Evolutionary conservation across 2,113 vertebrate species (phyloP).

Genomic region (Hyaena hyaena): DNA sequence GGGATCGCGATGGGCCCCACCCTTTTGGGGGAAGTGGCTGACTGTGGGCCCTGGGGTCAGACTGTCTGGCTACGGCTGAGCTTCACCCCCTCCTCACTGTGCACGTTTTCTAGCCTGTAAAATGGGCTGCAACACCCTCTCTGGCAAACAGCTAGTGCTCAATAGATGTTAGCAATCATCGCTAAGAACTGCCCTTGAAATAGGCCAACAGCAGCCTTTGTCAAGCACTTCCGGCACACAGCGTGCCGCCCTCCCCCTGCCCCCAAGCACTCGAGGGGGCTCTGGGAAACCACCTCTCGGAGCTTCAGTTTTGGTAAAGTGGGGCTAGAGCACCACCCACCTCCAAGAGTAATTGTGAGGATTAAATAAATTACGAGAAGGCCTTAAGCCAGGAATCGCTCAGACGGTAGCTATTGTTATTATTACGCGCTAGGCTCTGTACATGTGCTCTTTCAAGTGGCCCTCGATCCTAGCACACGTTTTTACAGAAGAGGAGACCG

Average conservation of each 20-base stretch:
- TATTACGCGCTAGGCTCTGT: neutral
- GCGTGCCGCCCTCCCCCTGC: too few relatives aligned
- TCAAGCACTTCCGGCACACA: neutral
- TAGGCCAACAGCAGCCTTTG: neutral
- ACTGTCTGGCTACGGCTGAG: neutral
- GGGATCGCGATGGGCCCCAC: neutral
- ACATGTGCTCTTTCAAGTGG: neutral
- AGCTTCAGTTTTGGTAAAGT: neutral
- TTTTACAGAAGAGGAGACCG: neutral
- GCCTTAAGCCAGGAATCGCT: neutral
- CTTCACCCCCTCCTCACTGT: neutral
- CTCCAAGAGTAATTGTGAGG: neutral
- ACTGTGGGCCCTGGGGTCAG: neutral
- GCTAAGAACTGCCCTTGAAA: neutral
- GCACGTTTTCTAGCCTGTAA: neutral
- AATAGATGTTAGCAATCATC: neutral
- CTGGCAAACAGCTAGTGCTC: neutral
- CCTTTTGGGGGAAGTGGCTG: fast-evolving
- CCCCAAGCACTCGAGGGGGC: too few relatives aligned
- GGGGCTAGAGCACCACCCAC: neutral
- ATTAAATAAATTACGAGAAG: neutral
- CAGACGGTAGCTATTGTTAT: too few relatives aligned
- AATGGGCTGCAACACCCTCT: neutral
- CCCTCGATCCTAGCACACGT: neutral
- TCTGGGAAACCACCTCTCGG: neutral